Conservation (phyloP, 2,797 vertebrate genomes). For the Bradypus variegatus region DNA sequence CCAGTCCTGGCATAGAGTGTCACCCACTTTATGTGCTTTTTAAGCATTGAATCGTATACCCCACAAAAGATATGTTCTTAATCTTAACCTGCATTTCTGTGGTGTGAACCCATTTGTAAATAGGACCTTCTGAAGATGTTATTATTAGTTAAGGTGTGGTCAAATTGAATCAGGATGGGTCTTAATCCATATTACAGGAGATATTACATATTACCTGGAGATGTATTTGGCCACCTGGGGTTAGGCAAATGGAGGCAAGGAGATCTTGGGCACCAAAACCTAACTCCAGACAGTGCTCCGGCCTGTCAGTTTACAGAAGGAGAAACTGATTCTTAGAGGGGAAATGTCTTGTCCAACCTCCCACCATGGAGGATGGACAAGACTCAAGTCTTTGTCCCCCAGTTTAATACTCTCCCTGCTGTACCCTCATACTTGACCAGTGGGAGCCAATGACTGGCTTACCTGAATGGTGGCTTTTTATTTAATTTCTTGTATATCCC, state of each 20-base stretch:
- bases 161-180: too few species aligned
- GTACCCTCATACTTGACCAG: background rate
- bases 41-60: too few species aligned
- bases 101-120: too few species aligned
- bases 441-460: background rate
- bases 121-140: too few species aligned
- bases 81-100: too few species aligned
- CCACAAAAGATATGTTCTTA: too few species aligned
- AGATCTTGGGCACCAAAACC: background rate
- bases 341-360: background rate
- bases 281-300: background rate
- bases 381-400: background rate
- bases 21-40: background rate
- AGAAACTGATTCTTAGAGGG: background rate
- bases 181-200: too few species aligned
- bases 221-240: background rate
- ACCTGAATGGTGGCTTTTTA: background rate
- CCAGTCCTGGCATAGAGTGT: background rate
- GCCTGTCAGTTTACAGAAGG: background rate
- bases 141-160: too few species aligned
- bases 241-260: background rate
- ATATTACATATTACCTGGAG: background rate
- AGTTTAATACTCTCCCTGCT: background rate
- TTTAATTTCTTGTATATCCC: background rate
- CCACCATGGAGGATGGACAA: background rate